Percentiles rank a stretch among this genome's conserved stretches.
phyloP scores from a whole-genome alignment of 2,113 vertebrate genomes.

The Strix aluco region DNA sequence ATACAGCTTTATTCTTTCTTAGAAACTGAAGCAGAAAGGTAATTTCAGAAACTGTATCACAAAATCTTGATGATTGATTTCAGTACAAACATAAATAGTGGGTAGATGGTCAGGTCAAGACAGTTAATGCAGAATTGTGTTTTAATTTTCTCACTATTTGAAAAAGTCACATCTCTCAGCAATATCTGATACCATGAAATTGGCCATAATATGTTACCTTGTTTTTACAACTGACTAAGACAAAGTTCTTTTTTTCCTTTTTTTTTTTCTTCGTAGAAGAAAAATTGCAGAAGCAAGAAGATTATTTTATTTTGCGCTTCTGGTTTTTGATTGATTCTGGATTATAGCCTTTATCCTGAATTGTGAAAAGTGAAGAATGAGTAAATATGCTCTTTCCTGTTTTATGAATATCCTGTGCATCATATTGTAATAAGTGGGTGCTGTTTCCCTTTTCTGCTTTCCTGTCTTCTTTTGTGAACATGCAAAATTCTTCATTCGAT shows the following conservation, averaged over 20 bases:
- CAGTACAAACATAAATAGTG: background rate
- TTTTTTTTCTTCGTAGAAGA: background rate
- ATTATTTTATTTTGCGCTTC: background rate
- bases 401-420: background rate
- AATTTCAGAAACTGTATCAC: background rate
- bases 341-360: background rate
- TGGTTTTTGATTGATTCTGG: background rate
- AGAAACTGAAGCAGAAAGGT: background rate
- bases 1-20: background rate
- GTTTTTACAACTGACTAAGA: background rate
- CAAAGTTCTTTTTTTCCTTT: background rate
- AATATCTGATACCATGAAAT: background rate
- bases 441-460: background rate
- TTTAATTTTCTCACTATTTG: conserved; percentile 25
- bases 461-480: background rate
- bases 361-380: background rate
- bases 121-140: background rate
- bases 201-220: background rate
- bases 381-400: background rate
- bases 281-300: background rate
- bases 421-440: background rate
- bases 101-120: background rate
- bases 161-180: background rate
- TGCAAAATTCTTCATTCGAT: background rate
- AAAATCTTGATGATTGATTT: background rate